A percentile compares a stretch with the other conserved stretches of the same genome.
phyloP scores from a whole-genome alignment of 2,113 vertebrate species.

The Hypanus sabinus region DNA sequence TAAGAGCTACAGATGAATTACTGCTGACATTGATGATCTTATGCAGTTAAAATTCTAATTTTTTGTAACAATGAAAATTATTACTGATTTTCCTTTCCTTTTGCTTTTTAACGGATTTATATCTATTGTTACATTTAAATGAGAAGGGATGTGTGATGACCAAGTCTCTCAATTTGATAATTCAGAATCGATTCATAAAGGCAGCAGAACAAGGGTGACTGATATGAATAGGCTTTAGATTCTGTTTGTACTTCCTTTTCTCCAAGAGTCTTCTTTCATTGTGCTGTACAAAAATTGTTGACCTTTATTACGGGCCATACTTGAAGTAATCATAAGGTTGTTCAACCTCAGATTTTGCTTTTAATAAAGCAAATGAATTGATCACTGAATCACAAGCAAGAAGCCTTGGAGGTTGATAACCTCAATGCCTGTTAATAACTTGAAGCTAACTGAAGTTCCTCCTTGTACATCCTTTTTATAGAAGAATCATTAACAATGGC shows the following conservation, averaged over 20 bases:
- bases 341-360: background rate
- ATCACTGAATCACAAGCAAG: conserved; percentile 1
- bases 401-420: background rate
- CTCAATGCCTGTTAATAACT: background rate
- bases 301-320: no score
- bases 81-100: background rate
- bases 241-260: background rate
- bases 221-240: background rate
- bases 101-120: background rate
- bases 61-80: background rate
- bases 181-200: background rate
- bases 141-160: background rate
- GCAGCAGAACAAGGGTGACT: background rate
- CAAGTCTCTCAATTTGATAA: background rate
- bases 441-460: background rate
- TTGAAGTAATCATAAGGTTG: background rate
- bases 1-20: background rate
- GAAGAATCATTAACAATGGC: background rate
- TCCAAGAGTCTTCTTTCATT: background rate
- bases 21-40: background rate
- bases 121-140: background rate
- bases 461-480: background rate
- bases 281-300: background rate
- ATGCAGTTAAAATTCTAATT: background rate
- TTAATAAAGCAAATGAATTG: background rate